Base-by-base conservation (phyloP, 2,888 invertebrate species). In the Beris morrisii region DNA sequence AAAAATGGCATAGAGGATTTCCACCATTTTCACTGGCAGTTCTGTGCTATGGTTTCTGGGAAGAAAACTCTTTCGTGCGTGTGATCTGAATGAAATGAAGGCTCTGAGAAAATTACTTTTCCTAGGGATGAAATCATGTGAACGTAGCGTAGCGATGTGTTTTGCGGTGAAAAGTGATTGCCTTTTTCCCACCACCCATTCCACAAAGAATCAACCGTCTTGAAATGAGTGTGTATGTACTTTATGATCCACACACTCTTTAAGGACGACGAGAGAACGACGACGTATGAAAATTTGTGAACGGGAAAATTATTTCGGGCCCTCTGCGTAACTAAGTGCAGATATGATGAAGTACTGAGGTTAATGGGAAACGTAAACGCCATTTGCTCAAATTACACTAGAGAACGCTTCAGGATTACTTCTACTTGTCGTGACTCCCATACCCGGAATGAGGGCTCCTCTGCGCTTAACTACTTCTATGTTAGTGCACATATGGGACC, bases 61-160 rank as follows among this genome's bases (percentile, higher is more conserved):
- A 53, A 68, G 71, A 69, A 71, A 72, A 72, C 72, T 72, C 71
- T 72, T 72, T 72, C 71, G 71, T 72, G 72, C 72, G 72, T 72
- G 72, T 72, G 72, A 72, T 72, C 72, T 71, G 72, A 72, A 72
- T 72, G 70, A 71, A 68, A 67, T 70, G 69, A 65, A 65, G 65
- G 64, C 67, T 69, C 67, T 64, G 69, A 65, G 69, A 67, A 69
- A 69, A 69, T 69, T 69, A 69, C 69, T 69, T 69, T 69, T 67
- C 67, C 66, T 64, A 44, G 66, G 64, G 66, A 66, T 67, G 69
- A 64, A 66, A 64, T 54, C 53, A 64, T 64, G 64, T 64, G 64
- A 54, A 64, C 64, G 64, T 32, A 61, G 38, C 61, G 52, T 61
- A 61, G 61, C 61, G 61, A 61, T 61, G 52, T 61, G 61, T 61